Percentiles rank a stretch among this genome's conserved stretches.
Conservation (phyloP, 2,797 vertebrate species). For the Adelosebastes latens region DNA sequence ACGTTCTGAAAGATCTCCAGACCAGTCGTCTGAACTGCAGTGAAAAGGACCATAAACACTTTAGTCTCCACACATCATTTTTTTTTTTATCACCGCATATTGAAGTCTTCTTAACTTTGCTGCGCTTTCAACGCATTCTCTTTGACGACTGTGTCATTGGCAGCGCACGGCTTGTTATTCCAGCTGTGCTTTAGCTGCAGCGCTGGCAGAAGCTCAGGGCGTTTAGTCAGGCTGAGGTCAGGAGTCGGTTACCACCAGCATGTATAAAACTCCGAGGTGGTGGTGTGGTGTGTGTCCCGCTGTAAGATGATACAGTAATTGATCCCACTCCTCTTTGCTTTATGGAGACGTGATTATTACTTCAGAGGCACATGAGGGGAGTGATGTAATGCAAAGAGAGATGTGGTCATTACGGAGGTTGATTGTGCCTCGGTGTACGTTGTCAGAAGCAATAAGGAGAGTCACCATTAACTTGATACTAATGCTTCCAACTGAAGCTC, state of each 20-base stretch:
- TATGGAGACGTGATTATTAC: conserved; percentile 31
- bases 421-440: not conserved
- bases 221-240: conserved; percentile 56
- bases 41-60: conserved; percentile 13
- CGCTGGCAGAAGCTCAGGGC: conserved; percentile 40
- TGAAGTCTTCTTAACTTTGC: conserved; percentile 17
- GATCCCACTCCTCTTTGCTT: conserved; percentile 38
- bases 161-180: conserved; percentile 43
- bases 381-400: conserved; percentile 35
- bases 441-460: conserved; percentile 2
- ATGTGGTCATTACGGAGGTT: not conserved
- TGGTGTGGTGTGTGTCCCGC: conserved; percentile 3
- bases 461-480: not conserved
- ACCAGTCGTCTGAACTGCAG: not conserved
- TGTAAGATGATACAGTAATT: conserved; percentile 47
- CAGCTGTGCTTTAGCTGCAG: conserved; percentile 53
- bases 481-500: conserved; percentile 1
- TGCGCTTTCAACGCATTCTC: conserved; percentile 17
- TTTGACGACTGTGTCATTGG: conserved; percentile 38
- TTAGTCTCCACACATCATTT: not conserved
- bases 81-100: not conserved
- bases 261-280: conserved; percentile 22
- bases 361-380: conserved; percentile 2
- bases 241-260: conserved; percentile 26
- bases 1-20: not conserved